Percentiles rank a stretch among this genome's conserved stretches.
Evolutionary conservation across 2,797 vertebrate species (phyloP).

Genomic region (Epinephelus coioides): DNA sequence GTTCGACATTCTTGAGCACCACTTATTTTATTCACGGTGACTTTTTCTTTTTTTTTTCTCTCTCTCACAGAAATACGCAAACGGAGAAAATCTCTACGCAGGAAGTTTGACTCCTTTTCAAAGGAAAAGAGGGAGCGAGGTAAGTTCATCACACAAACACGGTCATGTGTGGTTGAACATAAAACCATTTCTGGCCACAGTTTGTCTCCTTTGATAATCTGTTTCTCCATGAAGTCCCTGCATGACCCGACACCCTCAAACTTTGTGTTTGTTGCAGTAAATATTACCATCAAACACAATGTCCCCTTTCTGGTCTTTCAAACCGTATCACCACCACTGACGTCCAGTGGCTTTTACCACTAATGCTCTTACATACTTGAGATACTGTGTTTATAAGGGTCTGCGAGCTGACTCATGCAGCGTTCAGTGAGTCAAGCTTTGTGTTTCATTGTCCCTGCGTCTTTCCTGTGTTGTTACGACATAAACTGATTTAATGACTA

Average conservation of each 20-base stretch:
- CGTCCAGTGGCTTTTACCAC: slow-evolving; percentile 36
- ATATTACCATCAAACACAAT: slow-evolving; percentile 17
- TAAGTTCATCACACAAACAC: slow-evolving; percentile 58
- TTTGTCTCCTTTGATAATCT: neutral
- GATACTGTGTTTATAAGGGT: slow-evolving; percentile 43
- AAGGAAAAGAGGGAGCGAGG: slow-evolving; percentile 91
- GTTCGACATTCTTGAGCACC: neutral
- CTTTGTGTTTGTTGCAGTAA: slow-evolving; percentile 4
- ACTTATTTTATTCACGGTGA: neutral
- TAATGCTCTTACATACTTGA: slow-evolving; percentile 30
- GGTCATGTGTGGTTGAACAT: slow-evolving; percentile 8
- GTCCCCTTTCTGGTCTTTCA: neutral
- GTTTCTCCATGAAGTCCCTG: neutral
- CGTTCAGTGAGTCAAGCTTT: slow-evolving; percentile 12
- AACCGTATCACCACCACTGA: neutral
- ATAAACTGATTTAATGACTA: neutral
- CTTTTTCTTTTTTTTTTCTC: neutral
- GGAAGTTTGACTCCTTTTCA: slow-evolving; percentile 91
- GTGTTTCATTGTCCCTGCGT: slow-evolving; percentile 7
- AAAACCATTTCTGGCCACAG: neutral
- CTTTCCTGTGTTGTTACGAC: neutral
- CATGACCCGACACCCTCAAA: neutral
- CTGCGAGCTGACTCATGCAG: slow-evolving; percentile 26
- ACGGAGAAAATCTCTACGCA: slow-evolving; percentile 87
- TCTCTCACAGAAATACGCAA: slow-evolving; percentile 83